Conservation (phyloP, 2,797 vertebrate genomes). For the Oryzias dopingdopingensis region DNA sequence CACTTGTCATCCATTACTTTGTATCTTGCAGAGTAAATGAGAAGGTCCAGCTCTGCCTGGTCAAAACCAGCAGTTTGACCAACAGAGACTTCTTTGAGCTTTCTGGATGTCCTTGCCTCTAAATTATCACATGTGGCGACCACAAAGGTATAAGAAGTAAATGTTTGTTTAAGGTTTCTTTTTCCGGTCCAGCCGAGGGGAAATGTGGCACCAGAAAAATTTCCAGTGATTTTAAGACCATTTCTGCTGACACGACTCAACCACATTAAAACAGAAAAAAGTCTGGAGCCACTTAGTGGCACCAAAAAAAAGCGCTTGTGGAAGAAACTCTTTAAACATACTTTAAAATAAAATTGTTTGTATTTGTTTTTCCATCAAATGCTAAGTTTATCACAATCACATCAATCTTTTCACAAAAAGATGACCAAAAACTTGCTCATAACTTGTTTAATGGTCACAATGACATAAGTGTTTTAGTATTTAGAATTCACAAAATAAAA, state of each 20-base stretch:
- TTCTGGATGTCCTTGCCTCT: neutral
- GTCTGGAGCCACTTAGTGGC: too few relatives aligned
- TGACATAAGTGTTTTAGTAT: slow-evolving; percentile 13
- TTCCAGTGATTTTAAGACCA: too few relatives aligned
- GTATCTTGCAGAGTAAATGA: slow-evolving; percentile 29
- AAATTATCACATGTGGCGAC: neutral
- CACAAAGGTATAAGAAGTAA: slow-evolving; percentile 43
- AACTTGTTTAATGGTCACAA: slow-evolving; percentile 41
- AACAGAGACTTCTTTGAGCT: neutral
- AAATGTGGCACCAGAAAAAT: slow-evolving; percentile 52
- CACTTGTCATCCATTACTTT: slow-evolving; percentile 37
- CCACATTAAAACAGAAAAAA: too few relatives aligned
- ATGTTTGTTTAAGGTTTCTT: slow-evolving; percentile 64
- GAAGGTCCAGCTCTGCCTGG: neutral
- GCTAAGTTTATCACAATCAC: neutral
- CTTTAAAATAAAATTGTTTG: neutral
- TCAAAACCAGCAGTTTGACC: neutral
- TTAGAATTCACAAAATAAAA: slow-evolving; percentile 48
- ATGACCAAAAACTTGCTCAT: neutral
- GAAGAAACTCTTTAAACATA: too few relatives aligned
- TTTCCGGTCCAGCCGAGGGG: slow-evolving; percentile 58
- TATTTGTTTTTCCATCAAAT: neutral
- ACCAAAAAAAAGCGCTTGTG: too few relatives aligned
- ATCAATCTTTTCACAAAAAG: slow-evolving; percentile 1
- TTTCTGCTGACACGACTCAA: too few relatives aligned